Evolutionary conservation across 2,888 invertebrate species (phyloP).

Genomic region (Hylaea fasciaria): DNA sequence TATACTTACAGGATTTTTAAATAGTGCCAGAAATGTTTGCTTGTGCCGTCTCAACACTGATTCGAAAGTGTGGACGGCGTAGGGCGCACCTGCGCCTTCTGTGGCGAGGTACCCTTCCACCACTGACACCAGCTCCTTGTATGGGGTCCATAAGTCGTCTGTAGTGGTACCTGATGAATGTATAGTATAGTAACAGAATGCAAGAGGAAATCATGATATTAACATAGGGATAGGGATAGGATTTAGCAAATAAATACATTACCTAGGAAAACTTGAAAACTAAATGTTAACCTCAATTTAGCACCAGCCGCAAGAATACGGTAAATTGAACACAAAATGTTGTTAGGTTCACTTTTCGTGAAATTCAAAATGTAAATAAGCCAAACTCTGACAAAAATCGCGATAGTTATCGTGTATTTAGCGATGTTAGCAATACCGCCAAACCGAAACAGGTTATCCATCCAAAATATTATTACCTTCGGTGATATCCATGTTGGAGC

Average conservation of each 20-base stretch:
- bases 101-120: slow-evolving; percentile 88
- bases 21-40: slow-evolving; percentile 92
- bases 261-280: neutral
- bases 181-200: neutral
- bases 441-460: slow-evolving; percentile 30
- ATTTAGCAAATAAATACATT: too few relatives aligned
- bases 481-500: slow-evolving; percentile 62
- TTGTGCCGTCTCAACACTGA: slow-evolving; percentile 91
- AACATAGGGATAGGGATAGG: too few relatives aligned
- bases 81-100: slow-evolving; percentile 83
- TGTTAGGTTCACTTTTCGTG: neutral
- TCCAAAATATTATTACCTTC: slow-evolving; percentile 61
- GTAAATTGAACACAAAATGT: too few relatives aligned
- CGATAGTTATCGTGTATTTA: neutral
- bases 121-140: slow-evolving; percentile 89
- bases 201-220: too few relatives aligned
- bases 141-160: slow-evolving; percentile 94
- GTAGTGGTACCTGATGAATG: slow-evolving; percentile 68
- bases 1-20: slow-evolving; percentile 93
- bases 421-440: slow-evolving; percentile 37
- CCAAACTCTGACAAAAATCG: neutral
- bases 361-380: neutral
- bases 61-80: slow-evolving; percentile 88
- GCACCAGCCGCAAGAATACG: too few relatives aligned
- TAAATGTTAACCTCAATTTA: neutral